A percentile compares a stretch with the other conserved stretches of the same genome.
These are phyloP conservation scores for Ctenosaura bakeri DNA, from an alignment of 2,797 vertebrate species.

Conservation along the genomic window DNA sequence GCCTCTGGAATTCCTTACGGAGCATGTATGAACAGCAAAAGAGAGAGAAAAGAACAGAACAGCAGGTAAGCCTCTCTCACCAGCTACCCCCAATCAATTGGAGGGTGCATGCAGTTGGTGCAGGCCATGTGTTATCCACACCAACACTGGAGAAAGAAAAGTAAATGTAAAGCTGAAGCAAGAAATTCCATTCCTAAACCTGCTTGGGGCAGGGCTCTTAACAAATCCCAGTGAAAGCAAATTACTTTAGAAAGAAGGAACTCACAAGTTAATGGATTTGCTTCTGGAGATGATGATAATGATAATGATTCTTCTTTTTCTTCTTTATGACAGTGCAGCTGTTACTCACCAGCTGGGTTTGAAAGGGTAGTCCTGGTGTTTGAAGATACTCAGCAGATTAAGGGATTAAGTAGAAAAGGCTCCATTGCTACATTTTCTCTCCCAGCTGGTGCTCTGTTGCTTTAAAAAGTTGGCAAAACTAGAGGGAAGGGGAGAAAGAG, in stretches of 20 bases:
- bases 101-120: too few relatives aligned
- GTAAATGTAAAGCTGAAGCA: conserved; percentile 10
- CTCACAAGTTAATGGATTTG: conserved; percentile 56
- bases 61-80: too few relatives aligned
- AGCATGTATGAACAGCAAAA: too few relatives aligned
- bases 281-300: conserved; percentile 47
- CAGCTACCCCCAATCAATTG: too few relatives aligned
- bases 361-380: conserved; percentile 75
- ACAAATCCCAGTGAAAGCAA: conserved; percentile 57
- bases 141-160: background rate
- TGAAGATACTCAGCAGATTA: conserved; percentile 76
- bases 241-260: conserved; percentile 47
- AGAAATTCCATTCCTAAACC: conserved; percentile 36
- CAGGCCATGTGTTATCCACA: too few relatives aligned
- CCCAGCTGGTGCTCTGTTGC: conserved; percentile 67
- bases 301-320: background rate
- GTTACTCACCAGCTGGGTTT: conserved; percentile 70
- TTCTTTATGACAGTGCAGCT: conserved; percentile 69
- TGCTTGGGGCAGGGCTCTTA: conserved; percentile 48
- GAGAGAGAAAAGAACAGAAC: too few relatives aligned
- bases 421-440: conserved; percentile 67
- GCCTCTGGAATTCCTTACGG: too few relatives aligned
- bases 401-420: conserved; percentile 73
- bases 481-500: conserved; percentile 12
- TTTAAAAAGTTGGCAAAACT: conserved; percentile 57